phyloP scores from a whole-genome alignment of 1,140 invertebrate species.

The Sitophilus oryzae region DNA sequence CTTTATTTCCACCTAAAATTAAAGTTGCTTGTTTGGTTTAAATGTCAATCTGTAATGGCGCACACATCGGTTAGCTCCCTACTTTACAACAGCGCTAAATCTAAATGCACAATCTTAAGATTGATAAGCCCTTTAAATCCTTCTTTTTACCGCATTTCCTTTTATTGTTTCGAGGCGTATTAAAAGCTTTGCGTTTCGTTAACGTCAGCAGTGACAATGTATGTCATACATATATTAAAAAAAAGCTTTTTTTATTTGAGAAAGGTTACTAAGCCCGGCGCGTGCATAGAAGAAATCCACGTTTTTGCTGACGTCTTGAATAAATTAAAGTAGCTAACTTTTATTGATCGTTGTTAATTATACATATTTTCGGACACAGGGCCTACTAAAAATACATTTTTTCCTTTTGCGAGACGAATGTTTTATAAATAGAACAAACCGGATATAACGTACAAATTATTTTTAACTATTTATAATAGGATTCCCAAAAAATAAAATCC shows the following conservation, averaged over 20 bases:
- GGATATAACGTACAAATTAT: too few relatives aligned
- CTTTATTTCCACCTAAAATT: slow-evolving; percentile 9
- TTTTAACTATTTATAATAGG: too few relatives aligned
- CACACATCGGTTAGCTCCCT: slow-evolving; percentile 1
- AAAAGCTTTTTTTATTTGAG: too few relatives aligned
- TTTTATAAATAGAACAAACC: too few relatives aligned
- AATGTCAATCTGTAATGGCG: slow-evolving; percentile 15
- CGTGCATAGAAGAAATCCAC: background rate
- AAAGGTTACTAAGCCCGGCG: too few relatives aligned
- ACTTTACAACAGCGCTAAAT: slow-evolving; percentile 1
- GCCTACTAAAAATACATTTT: background rate
- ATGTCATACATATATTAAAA: too few relatives aligned
- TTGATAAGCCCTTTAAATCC: background rate
- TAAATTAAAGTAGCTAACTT: background rate
- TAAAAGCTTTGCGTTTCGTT: background rate
- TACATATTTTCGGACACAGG: background rate
- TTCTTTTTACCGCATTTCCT: slow-evolving; percentile 7
- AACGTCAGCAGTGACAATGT: background rate
- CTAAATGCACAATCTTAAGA: slow-evolving; percentile 11
- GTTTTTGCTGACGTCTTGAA: background rate
- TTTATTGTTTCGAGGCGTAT: too few relatives aligned
- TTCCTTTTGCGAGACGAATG: too few relatives aligned
- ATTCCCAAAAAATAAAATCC: too few relatives aligned
- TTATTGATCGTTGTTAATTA: background rate
- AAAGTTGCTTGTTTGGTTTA: slow-evolving; percentile 14